phyloP scores from a whole-genome alignment of 2,113 vertebrate species.

The Crotophaga sulcirostris region DNA sequence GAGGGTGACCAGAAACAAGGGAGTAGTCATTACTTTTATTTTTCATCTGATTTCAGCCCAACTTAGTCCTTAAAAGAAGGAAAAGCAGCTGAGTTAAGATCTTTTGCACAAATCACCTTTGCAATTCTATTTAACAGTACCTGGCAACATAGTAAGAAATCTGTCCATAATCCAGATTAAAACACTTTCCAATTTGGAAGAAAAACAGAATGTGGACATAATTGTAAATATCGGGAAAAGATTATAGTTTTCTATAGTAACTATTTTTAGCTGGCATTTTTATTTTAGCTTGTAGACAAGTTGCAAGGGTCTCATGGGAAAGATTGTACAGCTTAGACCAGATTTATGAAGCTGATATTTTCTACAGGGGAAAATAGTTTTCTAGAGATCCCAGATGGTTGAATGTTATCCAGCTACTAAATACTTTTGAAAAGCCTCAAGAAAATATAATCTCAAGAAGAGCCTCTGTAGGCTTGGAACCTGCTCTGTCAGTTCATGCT shows the following conservation, averaged over 20 bases:
- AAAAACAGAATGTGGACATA: not conserved
- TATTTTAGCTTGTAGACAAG: slow-evolving; percentile 19
- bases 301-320: not conserved
- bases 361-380: not conserved
- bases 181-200: not conserved
- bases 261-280: slow-evolving; percentile 16
- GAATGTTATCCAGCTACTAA: not conserved
- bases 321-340: not conserved
- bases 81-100: not conserved
- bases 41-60: not conserved
- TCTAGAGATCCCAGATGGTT: not conserved
- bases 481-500: not conserved
- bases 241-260: not conserved
- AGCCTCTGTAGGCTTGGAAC: not conserved
- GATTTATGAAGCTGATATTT: slow-evolving; percentile 31
- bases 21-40: not conserved
- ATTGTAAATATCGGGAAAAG: not conserved
- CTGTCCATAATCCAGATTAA: not conserved
- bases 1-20: not conserved
- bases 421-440: not conserved
- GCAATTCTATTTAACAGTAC: not conserved
- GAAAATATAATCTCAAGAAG: not conserved
- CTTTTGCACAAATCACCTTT: not conserved
- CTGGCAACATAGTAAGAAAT: not conserved
- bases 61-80: not conserved